These are phyloP conservation scores for Drosophila koepferae DNA, from an alignment of 2,888 invertebrate species.

Conservation along the genomic window DNA sequence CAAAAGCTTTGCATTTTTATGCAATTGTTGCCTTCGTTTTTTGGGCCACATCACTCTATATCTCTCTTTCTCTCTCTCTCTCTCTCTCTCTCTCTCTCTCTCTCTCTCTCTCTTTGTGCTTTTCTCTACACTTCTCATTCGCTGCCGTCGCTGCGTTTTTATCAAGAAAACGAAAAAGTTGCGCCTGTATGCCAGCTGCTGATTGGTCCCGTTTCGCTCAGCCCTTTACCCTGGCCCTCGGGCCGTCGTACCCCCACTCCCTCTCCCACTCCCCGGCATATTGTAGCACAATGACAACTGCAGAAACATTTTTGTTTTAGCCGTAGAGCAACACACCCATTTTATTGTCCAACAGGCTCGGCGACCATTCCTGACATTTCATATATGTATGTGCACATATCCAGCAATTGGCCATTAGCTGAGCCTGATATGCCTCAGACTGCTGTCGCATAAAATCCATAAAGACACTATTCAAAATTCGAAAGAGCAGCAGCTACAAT, in stretches of 20 bases:
- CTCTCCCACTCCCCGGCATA: conserved; percentile 15
- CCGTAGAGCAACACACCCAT: conserved; percentile 74
- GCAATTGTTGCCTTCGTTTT: conserved; percentile 37
- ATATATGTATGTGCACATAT: conserved; percentile 2
- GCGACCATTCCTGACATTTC: not conserved
- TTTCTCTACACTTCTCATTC: conserved; percentile 78
- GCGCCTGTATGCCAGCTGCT: conserved; percentile 66
- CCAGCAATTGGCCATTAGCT: conserved; percentile 34
- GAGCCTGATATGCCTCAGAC: conserved; percentile 2
- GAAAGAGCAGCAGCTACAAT: not conserved
- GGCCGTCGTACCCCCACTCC: conserved; percentile 9
- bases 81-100: not conserved
- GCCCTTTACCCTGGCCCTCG: conserved; percentile 6
- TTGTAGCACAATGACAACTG: conserved; percentile 33
- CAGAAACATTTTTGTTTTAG: conserved; percentile 73
- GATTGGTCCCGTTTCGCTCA: conserved; percentile 65
- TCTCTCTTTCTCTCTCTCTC: not conserved
- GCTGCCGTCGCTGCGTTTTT: conserved; percentile 64
- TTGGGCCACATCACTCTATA: not conserved
- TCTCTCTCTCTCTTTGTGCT: conserved; percentile 34
- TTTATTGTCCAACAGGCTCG: conserved; percentile 65
- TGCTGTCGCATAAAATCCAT: not conserved
- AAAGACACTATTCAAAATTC: conserved; percentile 6
- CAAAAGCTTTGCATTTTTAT: conserved; percentile 71
- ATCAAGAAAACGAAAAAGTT: conserved; percentile 79